These are phyloP conservation scores for Nerophis lumbriciformis DNA, from an alignment of 2,113 vertebrate genomes.

Conservation along the genomic window DNA sequence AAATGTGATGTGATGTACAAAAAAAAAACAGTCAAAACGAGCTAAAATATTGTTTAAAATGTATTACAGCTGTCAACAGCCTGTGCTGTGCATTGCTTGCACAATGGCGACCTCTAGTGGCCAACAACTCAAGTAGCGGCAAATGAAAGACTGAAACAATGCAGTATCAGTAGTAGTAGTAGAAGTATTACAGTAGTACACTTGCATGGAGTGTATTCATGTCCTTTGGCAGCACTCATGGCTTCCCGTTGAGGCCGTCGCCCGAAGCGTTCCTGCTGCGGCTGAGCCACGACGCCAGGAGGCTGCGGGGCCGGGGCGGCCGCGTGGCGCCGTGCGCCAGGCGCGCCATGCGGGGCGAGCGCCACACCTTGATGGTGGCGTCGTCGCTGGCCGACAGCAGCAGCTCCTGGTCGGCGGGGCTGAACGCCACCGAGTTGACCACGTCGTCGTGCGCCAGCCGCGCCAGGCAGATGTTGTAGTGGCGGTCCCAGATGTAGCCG, in stretches of 20 bases:
- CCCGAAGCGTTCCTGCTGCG: conserved; percentile 66
- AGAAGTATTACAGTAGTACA: conserved; percentile 3
- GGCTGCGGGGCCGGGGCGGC: conserved; percentile 49
- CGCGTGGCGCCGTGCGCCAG: conserved; percentile 51
- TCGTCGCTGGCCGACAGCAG: conserved; percentile 90
- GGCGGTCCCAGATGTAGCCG: conserved; percentile 96
- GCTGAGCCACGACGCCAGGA: conserved; percentile 78
- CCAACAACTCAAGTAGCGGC: neutral
- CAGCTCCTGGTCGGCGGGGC: conserved; percentile 90
- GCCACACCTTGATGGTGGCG: conserved; percentile 92
- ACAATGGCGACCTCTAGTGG: conserved; percentile 19
- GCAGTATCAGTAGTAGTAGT: no score
- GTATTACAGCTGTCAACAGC: neutral
- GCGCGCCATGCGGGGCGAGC: conserved; percentile 78
- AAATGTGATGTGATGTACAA: conserved; percentile 1
- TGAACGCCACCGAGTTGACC: conserved; percentile 95
- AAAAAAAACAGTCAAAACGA: conserved; percentile 1
- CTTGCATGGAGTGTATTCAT: conserved; percentile 29
- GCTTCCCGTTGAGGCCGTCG: conserved; percentile 54
- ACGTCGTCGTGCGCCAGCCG: conserved; percentile 87
- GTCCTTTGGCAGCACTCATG: conserved; percentile 33
- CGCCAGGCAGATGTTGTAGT: conserved; percentile 94
- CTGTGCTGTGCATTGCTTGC: conserved; percentile 10
- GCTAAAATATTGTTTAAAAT: conserved; percentile 1
- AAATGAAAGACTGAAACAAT: conserved; percentile 19